phyloP scores from a whole-genome alignment of 2,888 invertebrate genomes.

The Trypoxylon attenuatum region DNA sequence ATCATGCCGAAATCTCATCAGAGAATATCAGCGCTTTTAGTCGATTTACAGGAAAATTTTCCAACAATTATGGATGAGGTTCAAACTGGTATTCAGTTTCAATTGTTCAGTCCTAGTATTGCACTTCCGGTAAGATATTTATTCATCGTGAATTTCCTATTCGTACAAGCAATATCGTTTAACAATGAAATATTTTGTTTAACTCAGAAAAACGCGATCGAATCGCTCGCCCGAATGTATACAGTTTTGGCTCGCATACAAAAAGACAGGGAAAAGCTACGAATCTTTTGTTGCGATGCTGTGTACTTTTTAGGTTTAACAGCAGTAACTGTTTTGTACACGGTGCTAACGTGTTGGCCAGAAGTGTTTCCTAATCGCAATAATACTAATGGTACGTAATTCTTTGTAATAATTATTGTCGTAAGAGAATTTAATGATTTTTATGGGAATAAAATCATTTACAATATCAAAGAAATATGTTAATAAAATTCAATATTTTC shows the following conservation, averaged over 20 bases:
- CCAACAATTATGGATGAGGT: slow-evolving; percentile 54
- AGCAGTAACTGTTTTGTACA: slow-evolving; percentile 70
- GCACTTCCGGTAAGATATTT: slow-evolving; percentile 33
- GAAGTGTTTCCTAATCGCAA: slow-evolving; percentile 73
- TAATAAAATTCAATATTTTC: slow-evolving; percentile 30
- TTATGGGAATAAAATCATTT: too few species aligned
- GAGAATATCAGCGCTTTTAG: slow-evolving; percentile 71
- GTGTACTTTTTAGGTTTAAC: slow-evolving; percentile 72
- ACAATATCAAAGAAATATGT: not conserved
- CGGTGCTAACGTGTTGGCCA: slow-evolving; percentile 73
- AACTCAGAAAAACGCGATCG: slow-evolving; percentile 49
- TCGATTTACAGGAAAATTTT: slow-evolving; percentile 63
- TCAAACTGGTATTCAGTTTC: slow-evolving; percentile 58
- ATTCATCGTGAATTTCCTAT: not conserved
- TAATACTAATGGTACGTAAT: slow-evolving; percentile 50
- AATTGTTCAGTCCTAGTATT: slow-evolving; percentile 54
- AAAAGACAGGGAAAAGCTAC: slow-evolving; percentile 72
- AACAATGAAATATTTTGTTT: not conserved
- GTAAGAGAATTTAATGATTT: not conserved
- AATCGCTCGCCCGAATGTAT: slow-evolving; percentile 59
- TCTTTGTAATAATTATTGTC: not conserved
- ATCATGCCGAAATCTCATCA: slow-evolving; percentile 73
- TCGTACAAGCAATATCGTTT: not conserved
- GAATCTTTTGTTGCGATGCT: slow-evolving; percentile 74
- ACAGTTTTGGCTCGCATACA: slow-evolving; percentile 62